A percentile compares a stretch with the other conserved stretches of the same genome.
These are phyloP conservation scores for Girardia tigrina DNA, from an alignment of 2,888 invertebrate genomes.

Conservation along the genomic window DNA sequence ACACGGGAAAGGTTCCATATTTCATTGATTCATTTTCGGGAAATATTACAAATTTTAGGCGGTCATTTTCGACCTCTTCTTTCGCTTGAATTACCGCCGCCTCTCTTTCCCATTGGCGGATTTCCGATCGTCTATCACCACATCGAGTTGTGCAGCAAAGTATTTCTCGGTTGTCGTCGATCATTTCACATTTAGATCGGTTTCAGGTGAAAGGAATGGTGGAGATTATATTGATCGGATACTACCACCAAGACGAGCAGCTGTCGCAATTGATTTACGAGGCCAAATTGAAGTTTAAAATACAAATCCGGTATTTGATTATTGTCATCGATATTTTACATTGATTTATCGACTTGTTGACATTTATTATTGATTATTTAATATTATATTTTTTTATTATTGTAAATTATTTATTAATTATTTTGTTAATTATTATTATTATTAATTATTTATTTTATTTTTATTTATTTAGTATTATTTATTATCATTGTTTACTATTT, in stretches of 20 bases:
- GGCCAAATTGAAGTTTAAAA: constrained; percentile 68
- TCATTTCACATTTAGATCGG: constrained; percentile 27
- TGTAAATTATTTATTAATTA: constrained; percentile 27
- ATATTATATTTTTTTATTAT: too few relatives aligned
- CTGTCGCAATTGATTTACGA: constrained; percentile 72
- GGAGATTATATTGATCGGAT: constrained; percentile 84
- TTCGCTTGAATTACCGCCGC: constrained; percentile 93
- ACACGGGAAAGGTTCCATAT: neutral
- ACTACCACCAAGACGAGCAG: constrained; percentile 65
- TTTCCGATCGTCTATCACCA: constrained; percentile 88
- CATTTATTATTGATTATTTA: too few relatives aligned
- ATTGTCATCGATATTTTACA: neutral
- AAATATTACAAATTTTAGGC: constrained; percentile 56
- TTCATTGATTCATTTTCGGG: neutral
- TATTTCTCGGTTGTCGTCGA: constrained; percentile 37
- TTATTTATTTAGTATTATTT: neutral
- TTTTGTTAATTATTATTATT: neutral
- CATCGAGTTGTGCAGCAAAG: constrained; percentile 69
- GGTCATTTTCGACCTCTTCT: constrained; percentile 80
- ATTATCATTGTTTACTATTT: too few relatives aligned
- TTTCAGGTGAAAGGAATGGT: constrained; percentile 56
- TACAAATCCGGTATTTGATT: constrained; percentile 64
- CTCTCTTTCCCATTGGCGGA: constrained; percentile 88
- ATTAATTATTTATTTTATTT: neutral
- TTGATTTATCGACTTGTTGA: neutral